Conservation (phyloP, 1,140 invertebrate species). For the Cyclina sinensis region DNA sequence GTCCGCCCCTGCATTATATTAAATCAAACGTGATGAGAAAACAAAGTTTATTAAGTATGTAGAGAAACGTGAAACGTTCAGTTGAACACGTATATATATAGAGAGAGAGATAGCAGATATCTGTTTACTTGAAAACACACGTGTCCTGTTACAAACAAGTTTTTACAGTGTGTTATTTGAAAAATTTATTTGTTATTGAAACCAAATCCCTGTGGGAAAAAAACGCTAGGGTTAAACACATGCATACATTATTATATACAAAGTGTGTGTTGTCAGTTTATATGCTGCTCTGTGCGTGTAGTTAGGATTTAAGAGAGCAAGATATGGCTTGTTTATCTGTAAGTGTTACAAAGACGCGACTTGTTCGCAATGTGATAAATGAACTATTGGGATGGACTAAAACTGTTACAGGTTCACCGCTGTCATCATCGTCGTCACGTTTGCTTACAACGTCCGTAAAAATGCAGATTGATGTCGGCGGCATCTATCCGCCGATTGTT, state of each 20-base stretch:
- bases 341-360: background rate
- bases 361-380: background rate
- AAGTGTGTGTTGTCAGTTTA: background rate
- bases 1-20: too few relatives aligned
- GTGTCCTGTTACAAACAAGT: background rate
- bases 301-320: background rate
- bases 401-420: background rate
- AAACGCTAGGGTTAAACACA: background rate
- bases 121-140: too few relatives aligned
- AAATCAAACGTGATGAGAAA: too few relatives aligned
- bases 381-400: conserved; percentile 14
- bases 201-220: background rate
- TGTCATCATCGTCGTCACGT: background rate
- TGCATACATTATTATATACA: background rate
- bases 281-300: background rate
- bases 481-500: conserved; percentile 88
- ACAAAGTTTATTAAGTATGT: too few relatives aligned
- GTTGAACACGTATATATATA: too few relatives aligned
- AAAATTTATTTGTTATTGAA: too few relatives aligned
- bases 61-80: too few relatives aligned
- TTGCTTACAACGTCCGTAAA: background rate
- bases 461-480: conserved; percentile 84
- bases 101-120: too few relatives aligned
- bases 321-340: background rate
- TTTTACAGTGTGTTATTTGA: background rate